Evolutionary conservation across 2,888 invertebrate genomes (phyloP).

Genomic region (Bimastos eiseni): DNA sequence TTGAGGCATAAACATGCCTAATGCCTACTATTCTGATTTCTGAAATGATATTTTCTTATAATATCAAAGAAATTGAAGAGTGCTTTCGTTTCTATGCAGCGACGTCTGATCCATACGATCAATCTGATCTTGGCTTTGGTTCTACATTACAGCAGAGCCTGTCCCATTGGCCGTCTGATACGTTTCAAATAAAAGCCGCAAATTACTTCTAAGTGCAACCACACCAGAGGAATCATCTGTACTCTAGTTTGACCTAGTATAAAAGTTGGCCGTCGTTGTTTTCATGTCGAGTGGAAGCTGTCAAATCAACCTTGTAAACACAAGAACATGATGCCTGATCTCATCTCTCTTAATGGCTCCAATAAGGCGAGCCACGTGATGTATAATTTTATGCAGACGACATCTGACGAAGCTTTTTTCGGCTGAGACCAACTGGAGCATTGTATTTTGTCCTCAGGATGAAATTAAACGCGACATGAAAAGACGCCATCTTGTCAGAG

Average conservation of each 20-base stretch:
- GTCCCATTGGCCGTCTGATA: background rate
- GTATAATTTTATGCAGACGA: background rate
- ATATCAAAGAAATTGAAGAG: background rate
- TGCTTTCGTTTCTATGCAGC: background rate
- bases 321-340: background rate
- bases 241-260: background rate
- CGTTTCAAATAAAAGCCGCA: background rate
- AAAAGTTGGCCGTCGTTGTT: background rate
- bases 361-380: background rate
- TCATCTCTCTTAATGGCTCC: background rate
- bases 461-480: background rate
- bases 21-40: background rate
- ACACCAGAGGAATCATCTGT: background rate
- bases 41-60: background rate
- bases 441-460: background rate
- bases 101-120: background rate
- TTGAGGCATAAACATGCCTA: no score
- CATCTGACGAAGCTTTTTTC: background rate
- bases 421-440: background rate
- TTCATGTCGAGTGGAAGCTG: background rate
- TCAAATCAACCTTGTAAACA: background rate
- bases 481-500: background rate
- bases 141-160: background rate
- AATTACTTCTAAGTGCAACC: background rate
- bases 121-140: no score